A percentile compares a stretch with the other conserved stretches of the same genome.
Evolutionary conservation across 2,888 invertebrate genomes (phyloP).

Genomic region (Hirtodrosophila trivittata): DNA sequence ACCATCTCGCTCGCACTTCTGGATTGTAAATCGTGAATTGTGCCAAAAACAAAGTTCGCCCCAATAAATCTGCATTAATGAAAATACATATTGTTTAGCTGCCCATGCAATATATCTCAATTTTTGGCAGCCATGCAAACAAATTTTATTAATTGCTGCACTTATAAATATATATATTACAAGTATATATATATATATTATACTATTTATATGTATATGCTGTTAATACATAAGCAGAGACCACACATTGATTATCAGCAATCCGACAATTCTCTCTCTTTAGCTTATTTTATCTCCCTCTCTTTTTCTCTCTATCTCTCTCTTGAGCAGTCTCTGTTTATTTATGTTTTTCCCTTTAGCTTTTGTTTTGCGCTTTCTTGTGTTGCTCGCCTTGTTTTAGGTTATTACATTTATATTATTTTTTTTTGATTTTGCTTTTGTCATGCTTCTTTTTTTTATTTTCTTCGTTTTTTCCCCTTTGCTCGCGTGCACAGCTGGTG

Average conservation of each 20-base stretch:
- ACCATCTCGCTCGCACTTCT: constrained; percentile 9
- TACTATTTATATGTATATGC: too few species aligned
- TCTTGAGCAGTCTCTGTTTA: constrained; percentile 43
- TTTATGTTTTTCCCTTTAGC: constrained; percentile 54
- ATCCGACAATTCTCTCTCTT: constrained; percentile 26
- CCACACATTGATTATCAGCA: constrained; percentile 49
- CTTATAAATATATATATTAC: neutral
- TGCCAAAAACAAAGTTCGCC: constrained; percentile 19
- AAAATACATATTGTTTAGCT: constrained; percentile 41
- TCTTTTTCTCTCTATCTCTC: neutral
- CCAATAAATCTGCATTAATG: constrained; percentile 57
- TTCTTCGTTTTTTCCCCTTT: constrained; percentile 20
- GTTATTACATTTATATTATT: constrained; percentile 36
- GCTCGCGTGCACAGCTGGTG: constrained; percentile 67
- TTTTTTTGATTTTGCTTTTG: constrained; percentile 35
- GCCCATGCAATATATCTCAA: constrained; percentile 37
- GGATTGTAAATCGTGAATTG: neutral
- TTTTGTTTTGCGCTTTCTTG: constrained; percentile 36
- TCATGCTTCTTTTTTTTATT: constrained; percentile 30
- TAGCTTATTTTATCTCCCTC: too few species aligned
- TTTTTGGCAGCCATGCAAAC: constrained; percentile 55
- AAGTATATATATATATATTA: neutral
- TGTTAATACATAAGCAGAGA: constrained; percentile 3
- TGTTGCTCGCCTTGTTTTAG: constrained; percentile 41
- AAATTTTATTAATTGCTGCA: constrained; percentile 58